Conservation (phyloP, 1,140 invertebrate species). For the Leptinotarsa undecemlineata region DNA sequence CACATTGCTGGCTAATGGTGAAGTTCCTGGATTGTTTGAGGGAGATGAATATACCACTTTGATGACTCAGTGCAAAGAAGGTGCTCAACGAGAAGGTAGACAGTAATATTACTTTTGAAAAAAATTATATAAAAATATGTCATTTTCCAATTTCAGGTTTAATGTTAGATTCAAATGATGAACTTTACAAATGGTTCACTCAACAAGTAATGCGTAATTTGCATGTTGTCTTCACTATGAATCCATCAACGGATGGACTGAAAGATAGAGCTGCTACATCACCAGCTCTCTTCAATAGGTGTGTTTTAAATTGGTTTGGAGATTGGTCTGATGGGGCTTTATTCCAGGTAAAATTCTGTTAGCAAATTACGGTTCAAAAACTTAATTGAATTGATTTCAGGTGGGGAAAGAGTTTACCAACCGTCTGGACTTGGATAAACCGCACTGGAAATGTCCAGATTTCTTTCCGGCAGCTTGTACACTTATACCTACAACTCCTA, state of each 20-base stretch:
- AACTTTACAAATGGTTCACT: constrained; percentile 98
- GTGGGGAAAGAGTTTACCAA: constrained; percentile 87
- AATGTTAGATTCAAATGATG: constrained; percentile 98
- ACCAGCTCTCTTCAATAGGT: constrained; percentile 98
- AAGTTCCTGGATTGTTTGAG: constrained; percentile 92
- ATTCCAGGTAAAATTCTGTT: constrained; percentile 76
- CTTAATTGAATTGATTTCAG: constrained; percentile 50
- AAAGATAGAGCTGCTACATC: constrained; percentile 98
- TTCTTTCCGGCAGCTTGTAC: constrained; percentile 86
- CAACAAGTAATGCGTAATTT: constrained; percentile 98
- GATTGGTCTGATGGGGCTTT: constrained; percentile 98
- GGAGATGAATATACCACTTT: constrained; percentile 97
- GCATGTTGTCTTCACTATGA: constrained; percentile 99
- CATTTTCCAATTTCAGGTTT: constrained; percentile 60
- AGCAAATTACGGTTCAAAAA: neutral
- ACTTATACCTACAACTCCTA: constrained; percentile 73
- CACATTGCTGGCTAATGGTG: constrained; percentile 97
- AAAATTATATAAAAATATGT: neutral
- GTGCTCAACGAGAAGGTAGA: constrained; percentile 87
- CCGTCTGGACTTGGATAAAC: constrained; percentile 80
- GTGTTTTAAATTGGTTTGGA: constrained; percentile 99
- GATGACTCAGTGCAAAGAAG: constrained; percentile 99
- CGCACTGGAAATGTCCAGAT: constrained; percentile 82
- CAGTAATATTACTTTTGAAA: neutral
- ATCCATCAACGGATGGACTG: constrained; percentile 95